These are phyloP conservation scores for Euura saliciscinereae DNA, from an alignment of 1,140 invertebrate species.

Conservation along the genomic window DNA sequence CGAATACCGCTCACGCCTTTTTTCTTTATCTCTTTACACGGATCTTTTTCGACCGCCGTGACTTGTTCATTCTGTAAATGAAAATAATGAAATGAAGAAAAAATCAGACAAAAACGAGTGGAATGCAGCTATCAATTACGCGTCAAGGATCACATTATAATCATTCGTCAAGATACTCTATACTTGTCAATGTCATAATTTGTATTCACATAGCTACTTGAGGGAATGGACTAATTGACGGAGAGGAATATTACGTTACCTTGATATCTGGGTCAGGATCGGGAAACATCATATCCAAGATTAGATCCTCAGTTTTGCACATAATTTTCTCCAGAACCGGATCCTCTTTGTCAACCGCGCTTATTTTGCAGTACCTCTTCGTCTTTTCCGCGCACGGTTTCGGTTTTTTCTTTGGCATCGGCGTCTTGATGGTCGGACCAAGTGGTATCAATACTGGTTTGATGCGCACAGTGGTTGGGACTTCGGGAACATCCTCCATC, in stretches of 20 bases:
- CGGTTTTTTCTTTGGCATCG: constrained; percentile 25
- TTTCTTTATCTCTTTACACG: constrained; percentile 12
- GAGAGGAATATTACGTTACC: not conserved
- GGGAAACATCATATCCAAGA: constrained; percentile 48
- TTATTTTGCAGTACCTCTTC: constrained; percentile 28
- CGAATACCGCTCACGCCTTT: constrained; percentile 12
- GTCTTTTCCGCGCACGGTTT: constrained; percentile 29
- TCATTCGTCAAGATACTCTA: no score
- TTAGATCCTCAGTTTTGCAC: constrained; percentile 42
- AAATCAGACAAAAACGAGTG: no score
- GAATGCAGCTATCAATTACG: no score
- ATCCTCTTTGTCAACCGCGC: constrained; percentile 23
- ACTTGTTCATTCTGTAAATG: not conserved
- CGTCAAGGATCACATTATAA: no score
- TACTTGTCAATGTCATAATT: no score
- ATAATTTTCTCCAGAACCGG: constrained; percentile 31
- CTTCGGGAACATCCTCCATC: constrained; percentile 27
- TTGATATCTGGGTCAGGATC: not conserved
- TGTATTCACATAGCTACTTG: no score
- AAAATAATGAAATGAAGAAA: not conserved
- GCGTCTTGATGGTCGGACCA: constrained; percentile 51
- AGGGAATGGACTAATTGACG: constrained; percentile 2
- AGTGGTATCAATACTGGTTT: constrained; percentile 43
- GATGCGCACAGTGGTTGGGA: constrained; percentile 26
- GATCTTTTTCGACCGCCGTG: not conserved